Evolutionary conservation across 64 coral and sea anemone species (phyloP).

Genomic region (Cladopsammia gracilis): DNA sequence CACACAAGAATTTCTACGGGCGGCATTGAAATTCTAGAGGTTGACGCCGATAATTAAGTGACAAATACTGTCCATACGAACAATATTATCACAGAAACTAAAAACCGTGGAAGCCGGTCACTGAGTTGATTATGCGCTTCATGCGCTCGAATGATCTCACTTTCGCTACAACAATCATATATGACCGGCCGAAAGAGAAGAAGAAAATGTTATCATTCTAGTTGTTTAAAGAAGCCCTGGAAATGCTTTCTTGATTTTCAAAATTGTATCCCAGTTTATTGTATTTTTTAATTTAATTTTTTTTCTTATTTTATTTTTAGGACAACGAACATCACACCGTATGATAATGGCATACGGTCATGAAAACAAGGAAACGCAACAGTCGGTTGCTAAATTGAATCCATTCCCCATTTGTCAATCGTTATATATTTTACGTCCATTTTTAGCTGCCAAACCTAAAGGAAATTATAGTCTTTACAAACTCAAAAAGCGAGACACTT

Average conservation of each 20-base stretch:
- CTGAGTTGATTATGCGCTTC: conserved; percentile 24
- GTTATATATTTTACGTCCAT: too few relatives aligned
- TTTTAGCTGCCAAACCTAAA: too few relatives aligned
- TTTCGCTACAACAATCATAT: not conserved
- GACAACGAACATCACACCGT: not conserved
- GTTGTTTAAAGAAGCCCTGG: too few relatives aligned
- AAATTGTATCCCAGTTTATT: not conserved
- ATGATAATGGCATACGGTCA: not conserved
- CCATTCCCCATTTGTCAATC: not conserved
- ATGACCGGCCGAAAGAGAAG: too few relatives aligned
- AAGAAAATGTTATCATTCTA: too few relatives aligned
- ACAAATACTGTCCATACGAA: not conserved
- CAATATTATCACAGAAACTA: not conserved
- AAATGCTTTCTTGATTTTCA: not conserved
- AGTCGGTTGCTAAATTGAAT: not conserved
- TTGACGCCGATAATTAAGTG: too few relatives aligned
- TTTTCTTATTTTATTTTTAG: not conserved
- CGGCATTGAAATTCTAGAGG: too few relatives aligned
- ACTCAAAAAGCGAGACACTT: not conserved
- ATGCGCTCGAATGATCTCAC: not conserved
- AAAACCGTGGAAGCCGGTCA: not conserved
- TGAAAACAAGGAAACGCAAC: not conserved
- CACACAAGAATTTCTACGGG: too few relatives aligned
- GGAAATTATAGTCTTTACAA: too few relatives aligned
- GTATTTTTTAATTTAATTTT: not conserved